Evolutionary conservation across 2,113 vertebrate species (phyloP).

Genomic region (Carollia perspicillata): DNA sequence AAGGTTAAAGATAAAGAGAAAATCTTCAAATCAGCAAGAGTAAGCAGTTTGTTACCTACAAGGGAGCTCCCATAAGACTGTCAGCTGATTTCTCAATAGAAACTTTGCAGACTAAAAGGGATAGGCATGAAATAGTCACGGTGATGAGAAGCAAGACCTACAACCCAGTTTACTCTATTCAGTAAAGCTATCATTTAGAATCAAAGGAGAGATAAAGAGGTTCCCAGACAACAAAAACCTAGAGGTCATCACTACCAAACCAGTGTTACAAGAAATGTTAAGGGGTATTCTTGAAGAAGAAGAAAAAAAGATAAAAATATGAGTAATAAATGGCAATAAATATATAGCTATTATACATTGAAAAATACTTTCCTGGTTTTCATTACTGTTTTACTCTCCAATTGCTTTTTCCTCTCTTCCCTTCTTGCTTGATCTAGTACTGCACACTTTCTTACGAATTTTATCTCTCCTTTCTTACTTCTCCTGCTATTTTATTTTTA

Average conservation of each 20-base stretch:
- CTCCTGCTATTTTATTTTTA: too few relatives aligned
- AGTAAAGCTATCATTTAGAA: not conserved
- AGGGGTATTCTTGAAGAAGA: not conserved
- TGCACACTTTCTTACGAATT: too few relatives aligned
- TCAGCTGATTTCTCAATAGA: not conserved
- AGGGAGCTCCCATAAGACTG: not conserved
- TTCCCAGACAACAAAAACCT: not conserved
- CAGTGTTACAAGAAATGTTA: not conserved
- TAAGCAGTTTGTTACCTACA: not conserved
- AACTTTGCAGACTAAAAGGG: not conserved
- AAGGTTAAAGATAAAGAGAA: not conserved
- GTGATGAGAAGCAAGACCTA: not conserved
- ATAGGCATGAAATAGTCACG: not conserved
- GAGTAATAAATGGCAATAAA: not conserved
- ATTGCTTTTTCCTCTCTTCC: too few relatives aligned
- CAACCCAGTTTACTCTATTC: not conserved
- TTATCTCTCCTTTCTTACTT: too few relatives aligned
- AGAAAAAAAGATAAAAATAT: not conserved
- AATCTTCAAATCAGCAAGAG: too few relatives aligned
- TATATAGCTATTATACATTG: not conserved
- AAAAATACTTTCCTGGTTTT: too few relatives aligned
- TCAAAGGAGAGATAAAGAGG: not conserved
- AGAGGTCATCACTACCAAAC: not conserved
- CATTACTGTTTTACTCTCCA: too few relatives aligned
- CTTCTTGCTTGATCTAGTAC: too few relatives aligned